Percentiles rank a stretch among this genome's conserved stretches.
Evolutionary conservation across 1,140 invertebrate species (phyloP).

Genomic region (Littorina saxatilis): DNA sequence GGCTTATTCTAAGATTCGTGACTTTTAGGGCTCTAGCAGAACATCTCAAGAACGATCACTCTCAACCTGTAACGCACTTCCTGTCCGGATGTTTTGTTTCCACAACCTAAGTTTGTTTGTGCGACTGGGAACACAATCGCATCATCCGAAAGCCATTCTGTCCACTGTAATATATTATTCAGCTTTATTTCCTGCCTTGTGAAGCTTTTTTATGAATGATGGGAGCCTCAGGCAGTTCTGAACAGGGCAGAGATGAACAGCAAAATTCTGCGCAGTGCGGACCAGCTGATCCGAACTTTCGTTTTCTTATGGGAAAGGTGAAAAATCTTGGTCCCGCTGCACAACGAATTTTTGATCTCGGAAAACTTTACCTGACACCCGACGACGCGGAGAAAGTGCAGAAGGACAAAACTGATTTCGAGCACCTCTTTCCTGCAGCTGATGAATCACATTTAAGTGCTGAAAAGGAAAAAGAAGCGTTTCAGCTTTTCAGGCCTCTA

Average conservation of each 20-base stretch:
- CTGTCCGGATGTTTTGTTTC: background rate
- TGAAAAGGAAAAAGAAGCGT: conserved; percentile 1
- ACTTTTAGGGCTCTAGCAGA: background rate
- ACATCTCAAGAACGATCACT: background rate
- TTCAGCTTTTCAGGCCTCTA: conserved; percentile 37
- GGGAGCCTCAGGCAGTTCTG: conserved; percentile 10
- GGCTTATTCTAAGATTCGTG: background rate
- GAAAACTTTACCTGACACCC: conserved; percentile 40
- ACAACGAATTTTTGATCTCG: conserved; percentile 41
- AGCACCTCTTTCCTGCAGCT: background rate
- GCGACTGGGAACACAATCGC: no score
- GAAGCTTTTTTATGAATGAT: background rate
- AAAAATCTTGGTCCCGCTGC: conserved; percentile 42
- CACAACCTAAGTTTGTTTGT: no score
- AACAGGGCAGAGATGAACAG: background rate
- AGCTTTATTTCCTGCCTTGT: no score
- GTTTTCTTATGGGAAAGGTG: conserved; percentile 41
- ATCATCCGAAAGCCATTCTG: no score
- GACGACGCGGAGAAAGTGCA: background rate
- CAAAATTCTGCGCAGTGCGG: background rate
- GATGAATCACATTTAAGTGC: background rate
- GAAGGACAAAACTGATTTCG: conserved; percentile 20
- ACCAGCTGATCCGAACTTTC: background rate
- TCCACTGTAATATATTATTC: no score
- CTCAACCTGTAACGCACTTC: conserved; percentile 8